These are phyloP conservation scores for Rhabdornis inornatus DNA, from an alignment of 2,113 vertebrate species.

Conservation along the genomic window DNA sequence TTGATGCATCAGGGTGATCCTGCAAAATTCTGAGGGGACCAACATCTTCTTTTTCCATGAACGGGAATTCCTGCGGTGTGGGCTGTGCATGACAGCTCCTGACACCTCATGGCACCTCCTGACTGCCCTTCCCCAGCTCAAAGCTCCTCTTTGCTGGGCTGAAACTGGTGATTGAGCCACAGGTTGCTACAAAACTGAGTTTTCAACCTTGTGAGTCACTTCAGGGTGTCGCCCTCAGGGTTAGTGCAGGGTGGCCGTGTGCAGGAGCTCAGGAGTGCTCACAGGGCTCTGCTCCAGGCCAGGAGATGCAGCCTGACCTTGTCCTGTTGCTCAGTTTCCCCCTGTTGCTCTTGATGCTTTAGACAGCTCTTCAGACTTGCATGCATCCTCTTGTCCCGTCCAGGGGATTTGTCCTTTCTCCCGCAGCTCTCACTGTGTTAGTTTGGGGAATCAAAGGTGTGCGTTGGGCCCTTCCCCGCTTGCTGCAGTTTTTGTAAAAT, in stretches of 20 bases:
- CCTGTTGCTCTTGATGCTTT: background rate
- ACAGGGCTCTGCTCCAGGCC: background rate
- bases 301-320: background rate
- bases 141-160: background rate
- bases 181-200: background rate
- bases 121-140: background rate
- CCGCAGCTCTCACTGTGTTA: background rate
- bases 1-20: background rate
- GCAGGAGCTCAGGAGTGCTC: background rate
- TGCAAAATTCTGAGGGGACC: background rate
- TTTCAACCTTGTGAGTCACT: background rate
- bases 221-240: background rate
- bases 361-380: background rate
- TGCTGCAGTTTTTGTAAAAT: background rate
- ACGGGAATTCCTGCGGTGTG: background rate
- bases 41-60: background rate
- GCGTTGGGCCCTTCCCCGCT: background rate
- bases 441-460: background rate
- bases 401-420: background rate
- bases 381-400: background rate
- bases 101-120: background rate
- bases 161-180: background rate
- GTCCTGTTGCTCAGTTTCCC: background rate
- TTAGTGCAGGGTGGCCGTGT: accelerated
- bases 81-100: background rate